A percentile compares a stretch with the other conserved stretches of the same genome.
phyloP scores from a whole-genome alignment of 2,797 vertebrate genomes.

The Thamnophis elegans region DNA sequence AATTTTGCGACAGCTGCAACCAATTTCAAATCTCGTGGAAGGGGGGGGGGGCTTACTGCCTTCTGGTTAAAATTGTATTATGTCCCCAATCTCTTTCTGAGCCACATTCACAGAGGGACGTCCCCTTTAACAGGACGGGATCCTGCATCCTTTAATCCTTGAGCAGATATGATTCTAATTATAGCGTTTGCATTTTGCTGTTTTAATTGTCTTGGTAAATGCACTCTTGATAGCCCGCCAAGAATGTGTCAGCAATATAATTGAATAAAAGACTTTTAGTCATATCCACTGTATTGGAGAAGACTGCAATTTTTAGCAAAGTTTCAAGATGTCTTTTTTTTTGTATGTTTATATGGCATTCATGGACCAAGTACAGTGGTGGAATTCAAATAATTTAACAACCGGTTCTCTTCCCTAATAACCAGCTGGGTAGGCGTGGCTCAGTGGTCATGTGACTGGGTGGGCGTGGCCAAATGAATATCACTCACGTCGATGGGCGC shows the following conservation, averaged over 20 bases:
- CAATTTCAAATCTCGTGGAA: constrained; percentile 45
- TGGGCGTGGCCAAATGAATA: too few relatives aligned
- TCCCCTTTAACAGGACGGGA: constrained; percentile 53
- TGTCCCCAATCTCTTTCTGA: constrained; percentile 55
- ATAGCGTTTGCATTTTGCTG: constrained; percentile 69
- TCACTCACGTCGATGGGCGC: too few relatives aligned
- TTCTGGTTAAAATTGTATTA: background rate
- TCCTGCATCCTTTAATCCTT: constrained; percentile 68
- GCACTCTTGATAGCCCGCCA: constrained; percentile 70
- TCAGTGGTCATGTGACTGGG: too few relatives aligned
- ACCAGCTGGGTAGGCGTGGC: too few relatives aligned
- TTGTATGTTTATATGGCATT: constrained; percentile 38
- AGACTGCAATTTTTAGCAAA: constrained; percentile 65
- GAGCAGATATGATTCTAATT: constrained; percentile 75
- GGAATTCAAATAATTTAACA: too few relatives aligned
- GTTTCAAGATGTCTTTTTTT: constrained; percentile 64
- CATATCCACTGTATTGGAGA: constrained; percentile 65
- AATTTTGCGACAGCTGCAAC: constrained; percentile 35
- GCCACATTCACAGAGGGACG: constrained; percentile 44
- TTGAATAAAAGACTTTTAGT: constrained; percentile 68
- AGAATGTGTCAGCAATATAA: constrained; percentile 70
- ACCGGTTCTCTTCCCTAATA: too few relatives aligned
- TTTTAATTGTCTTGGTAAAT: constrained; percentile 78
- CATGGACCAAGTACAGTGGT: too few relatives aligned
- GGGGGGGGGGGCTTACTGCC: too few relatives aligned